A percentile compares a stretch with the other conserved stretches of the same genome.
phyloP scores from a whole-genome alignment of 1,140 invertebrate species.

The Cyclina sinensis region DNA sequence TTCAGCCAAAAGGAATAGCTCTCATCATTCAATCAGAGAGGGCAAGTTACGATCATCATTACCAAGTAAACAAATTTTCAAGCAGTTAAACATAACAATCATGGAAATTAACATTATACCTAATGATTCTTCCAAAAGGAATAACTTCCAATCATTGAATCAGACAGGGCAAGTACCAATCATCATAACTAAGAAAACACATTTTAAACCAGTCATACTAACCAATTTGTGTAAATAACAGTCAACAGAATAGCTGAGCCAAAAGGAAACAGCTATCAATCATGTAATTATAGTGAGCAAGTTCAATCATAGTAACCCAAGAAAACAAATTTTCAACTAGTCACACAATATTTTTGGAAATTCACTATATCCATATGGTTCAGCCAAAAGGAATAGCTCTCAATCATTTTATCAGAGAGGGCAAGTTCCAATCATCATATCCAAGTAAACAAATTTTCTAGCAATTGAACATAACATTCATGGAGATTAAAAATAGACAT shows the following conservation, averaged over 20 bases:
- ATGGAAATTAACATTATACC: too few relatives aligned
- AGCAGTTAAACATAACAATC: too few relatives aligned
- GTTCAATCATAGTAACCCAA: constrained; percentile 48
- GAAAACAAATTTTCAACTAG: too few relatives aligned
- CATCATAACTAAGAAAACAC: constrained; percentile 34
- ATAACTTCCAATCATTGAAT: neutral
- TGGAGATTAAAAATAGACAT: too few relatives aligned
- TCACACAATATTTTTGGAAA: too few relatives aligned
- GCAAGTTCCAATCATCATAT: constrained; percentile 64
- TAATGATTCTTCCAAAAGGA: neutral
- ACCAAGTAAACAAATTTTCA: constrained; percentile 7
- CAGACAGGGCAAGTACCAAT: constrained; percentile 63
- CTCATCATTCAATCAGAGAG: constrained; percentile 5
- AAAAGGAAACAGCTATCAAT: constrained; percentile 37
- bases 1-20: constrained; percentile 3
- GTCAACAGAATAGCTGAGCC: neutral
- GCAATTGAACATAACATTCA: too few relatives aligned
- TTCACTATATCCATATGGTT: constrained; percentile 9
- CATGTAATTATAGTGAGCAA: constrained; percentile 50
- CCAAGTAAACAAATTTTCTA: neutral
- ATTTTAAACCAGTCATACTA: too few relatives aligned
- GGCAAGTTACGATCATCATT: constrained; percentile 48
- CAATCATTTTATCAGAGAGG: constrained; percentile 49
- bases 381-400: constrained; percentile 33
- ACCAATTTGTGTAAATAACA: neutral